Evolutionary conservation across 2,888 invertebrate species (phyloP).

Genomic region (Alviniconcha strummeri): DNA sequence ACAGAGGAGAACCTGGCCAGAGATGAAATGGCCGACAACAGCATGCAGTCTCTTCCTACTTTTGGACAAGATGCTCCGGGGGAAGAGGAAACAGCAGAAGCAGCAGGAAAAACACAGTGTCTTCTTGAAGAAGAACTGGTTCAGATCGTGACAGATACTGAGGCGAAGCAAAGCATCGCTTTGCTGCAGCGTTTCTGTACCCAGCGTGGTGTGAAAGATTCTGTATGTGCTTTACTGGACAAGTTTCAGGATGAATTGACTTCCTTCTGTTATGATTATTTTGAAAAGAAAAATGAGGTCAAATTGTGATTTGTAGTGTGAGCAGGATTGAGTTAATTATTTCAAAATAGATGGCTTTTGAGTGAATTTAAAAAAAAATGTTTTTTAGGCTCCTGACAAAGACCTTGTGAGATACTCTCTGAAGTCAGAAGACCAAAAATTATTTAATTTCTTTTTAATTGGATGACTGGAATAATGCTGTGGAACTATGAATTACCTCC

Average conservation of each 20-base stretch:
- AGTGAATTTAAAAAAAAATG: too few relatives aligned
- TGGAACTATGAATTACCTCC: too few relatives aligned
- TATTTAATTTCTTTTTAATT: too few relatives aligned
- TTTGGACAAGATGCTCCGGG: background rate
- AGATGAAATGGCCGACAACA: background rate
- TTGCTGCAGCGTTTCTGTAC: background rate
- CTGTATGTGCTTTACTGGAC: background rate
- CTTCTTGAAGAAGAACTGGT: background rate
- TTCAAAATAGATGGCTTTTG: too few relatives aligned
- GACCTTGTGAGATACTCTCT: too few relatives aligned
- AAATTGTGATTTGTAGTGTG: background rate
- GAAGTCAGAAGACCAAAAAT: too few relatives aligned
- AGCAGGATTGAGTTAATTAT: too few relatives aligned
- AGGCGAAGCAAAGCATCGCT: background rate
- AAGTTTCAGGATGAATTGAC: conserved; percentile 1
- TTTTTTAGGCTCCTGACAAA: too few relatives aligned
- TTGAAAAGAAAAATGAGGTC: background rate
- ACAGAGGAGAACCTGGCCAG: background rate
- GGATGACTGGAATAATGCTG: too few relatives aligned
- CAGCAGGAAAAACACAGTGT: background rate
- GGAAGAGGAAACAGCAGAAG: background rate
- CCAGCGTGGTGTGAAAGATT: background rate
- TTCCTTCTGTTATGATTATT: background rate
- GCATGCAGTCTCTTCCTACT: background rate
- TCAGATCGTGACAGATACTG: background rate